Evolutionary conservation across 2,888 invertebrate species (phyloP).

Genomic region (Drosophila phalerata): DNA sequence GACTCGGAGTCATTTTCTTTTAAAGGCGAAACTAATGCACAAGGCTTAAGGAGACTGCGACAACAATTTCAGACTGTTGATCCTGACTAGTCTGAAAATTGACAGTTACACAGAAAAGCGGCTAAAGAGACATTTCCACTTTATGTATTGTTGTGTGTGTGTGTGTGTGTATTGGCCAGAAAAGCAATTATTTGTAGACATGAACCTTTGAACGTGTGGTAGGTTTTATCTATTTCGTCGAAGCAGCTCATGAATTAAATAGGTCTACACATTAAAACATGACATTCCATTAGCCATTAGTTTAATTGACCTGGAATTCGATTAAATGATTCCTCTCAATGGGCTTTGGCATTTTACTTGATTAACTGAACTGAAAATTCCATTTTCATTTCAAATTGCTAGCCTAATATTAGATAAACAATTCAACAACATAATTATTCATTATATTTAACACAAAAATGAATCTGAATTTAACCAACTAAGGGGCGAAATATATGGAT

Average conservation of each 20-base stretch:
- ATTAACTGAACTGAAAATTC: slow-evolving; percentile 17
- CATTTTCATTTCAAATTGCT: slow-evolving; percentile 10
- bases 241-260: slow-evolving; percentile 14
- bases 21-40: slow-evolving; percentile 35
- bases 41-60: slow-evolving; percentile 15
- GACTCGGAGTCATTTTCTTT: slow-evolving; percentile 16
- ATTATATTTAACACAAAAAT: background rate
- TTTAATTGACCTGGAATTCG: slow-evolving; percentile 43
- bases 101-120: slow-evolving; percentile 59
- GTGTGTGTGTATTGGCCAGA: slow-evolving; percentile 28
- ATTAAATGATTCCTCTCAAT: slow-evolving; percentile 8
- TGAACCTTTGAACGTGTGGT: background rate
- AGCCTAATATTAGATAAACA: background rate
- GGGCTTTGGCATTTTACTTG: slow-evolving; percentile 15
- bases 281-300: slow-evolving; percentile 41
- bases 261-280: slow-evolving; percentile 22
- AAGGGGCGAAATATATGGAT: background rate
- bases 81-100: slow-evolving; percentile 46
- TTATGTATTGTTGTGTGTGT: background rate
- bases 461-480: background rate
- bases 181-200: slow-evolving; percentile 45
- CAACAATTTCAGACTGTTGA: slow-evolving; percentile 31
- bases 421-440: slow-evolving; percentile 9
- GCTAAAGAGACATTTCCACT: slow-evolving; percentile 32
- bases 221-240: slow-evolving; percentile 9